Conservation (phyloP, 2,888 invertebrate species). For the Phengaris alcon region DNA sequence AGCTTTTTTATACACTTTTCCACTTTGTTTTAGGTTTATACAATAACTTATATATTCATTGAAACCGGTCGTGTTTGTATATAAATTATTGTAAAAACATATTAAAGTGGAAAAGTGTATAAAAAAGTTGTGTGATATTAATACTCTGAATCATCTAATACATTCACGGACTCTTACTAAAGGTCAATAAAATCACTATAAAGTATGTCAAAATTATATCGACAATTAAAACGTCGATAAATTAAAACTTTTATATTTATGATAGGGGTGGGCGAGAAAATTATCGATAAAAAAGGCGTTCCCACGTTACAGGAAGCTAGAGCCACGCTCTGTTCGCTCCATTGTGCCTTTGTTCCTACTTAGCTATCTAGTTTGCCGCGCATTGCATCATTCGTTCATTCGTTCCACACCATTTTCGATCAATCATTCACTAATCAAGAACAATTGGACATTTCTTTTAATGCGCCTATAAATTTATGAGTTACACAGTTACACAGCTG, state of each 20-base stretch:
- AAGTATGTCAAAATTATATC: background rate
- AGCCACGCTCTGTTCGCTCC: conserved; percentile 66
- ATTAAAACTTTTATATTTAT: conserved; percentile 18
- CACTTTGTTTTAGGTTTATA: too few relatives aligned
- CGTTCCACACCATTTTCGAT: conserved; percentile 60
- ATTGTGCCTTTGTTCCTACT: conserved; percentile 70
- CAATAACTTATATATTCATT: too few relatives aligned
- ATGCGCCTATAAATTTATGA: background rate
- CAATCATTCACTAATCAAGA: conserved; percentile 46
- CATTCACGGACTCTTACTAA: too few relatives aligned
- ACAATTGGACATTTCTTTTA: conserved; percentile 16
- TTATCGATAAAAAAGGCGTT: conserved; percentile 63
- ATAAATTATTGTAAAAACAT: too few relatives aligned
- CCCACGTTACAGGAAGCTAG: conserved; percentile 71
- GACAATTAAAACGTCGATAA: conserved; percentile 6
- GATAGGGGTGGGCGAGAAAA: conserved; percentile 41
- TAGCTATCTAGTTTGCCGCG: conserved; percentile 67
- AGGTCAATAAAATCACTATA: too few relatives aligned
- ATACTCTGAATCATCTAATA: too few relatives aligned
- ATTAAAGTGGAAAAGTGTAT: too few relatives aligned
- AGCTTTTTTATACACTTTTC: too few relatives aligned
- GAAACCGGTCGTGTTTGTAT: too few relatives aligned
- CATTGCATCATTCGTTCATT: conserved; percentile 69
- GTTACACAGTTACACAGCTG: background rate
- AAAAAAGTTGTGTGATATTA: too few relatives aligned